phyloP scores from a whole-genome alignment of 2,888 invertebrate species.

The Willowsia nigromaculata region DNA sequence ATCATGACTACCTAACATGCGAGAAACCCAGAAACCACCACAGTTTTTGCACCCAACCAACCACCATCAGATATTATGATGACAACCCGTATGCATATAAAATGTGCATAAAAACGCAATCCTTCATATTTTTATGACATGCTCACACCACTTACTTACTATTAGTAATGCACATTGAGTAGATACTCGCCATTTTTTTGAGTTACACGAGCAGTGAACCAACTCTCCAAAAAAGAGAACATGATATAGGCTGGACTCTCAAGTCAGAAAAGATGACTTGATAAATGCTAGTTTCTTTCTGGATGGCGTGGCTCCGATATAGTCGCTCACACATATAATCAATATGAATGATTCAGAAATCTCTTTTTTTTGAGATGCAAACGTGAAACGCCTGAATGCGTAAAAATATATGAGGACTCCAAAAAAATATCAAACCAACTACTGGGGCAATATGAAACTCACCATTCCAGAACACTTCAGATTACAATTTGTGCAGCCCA shows the following conservation, averaged over 20 bases:
- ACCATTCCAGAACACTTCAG: too few species aligned
- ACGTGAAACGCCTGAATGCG: too few species aligned
- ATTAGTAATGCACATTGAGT: conserved; percentile 12
- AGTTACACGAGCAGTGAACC: conserved; percentile 1
- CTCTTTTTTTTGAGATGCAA: too few species aligned
- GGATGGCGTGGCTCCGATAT: neutral
- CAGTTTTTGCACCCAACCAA: neutral
- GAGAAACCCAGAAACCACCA: neutral
- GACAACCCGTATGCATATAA: neutral
- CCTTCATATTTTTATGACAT: neutral
- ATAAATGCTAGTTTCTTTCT: too few species aligned
- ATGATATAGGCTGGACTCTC: neutral
- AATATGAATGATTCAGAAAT: too few species aligned
- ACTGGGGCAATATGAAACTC: too few species aligned
- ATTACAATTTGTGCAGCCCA: too few species aligned
- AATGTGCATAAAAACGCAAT: neutral
- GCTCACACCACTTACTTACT: neutral
- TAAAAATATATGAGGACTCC: too few species aligned
- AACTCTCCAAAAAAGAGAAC: neutral
- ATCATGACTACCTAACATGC: too few species aligned
- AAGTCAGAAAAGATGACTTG: neutral
- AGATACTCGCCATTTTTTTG: neutral
- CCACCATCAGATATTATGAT: neutral
- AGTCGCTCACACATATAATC: neutral
- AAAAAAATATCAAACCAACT: too few species aligned